Evolutionary conservation across 2,797 vertebrate genomes (phyloP), one percentile per base, ranked within the genome.

Genomic region (Rhincodon typus): DNA sequence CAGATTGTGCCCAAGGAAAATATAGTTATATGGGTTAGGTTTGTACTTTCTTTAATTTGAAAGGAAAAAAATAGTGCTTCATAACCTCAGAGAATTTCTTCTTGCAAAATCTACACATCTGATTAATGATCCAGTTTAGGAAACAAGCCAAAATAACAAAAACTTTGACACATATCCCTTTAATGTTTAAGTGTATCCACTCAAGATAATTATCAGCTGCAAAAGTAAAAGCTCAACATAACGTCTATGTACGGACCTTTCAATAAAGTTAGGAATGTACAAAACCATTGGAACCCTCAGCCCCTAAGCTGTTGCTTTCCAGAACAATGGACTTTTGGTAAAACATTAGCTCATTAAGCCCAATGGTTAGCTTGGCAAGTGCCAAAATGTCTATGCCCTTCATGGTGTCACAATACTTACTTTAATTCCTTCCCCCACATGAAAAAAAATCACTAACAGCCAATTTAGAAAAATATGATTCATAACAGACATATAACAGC

Each of bases 241-340:
- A 87, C 50, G 12, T 42, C 67, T 46, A 74, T 74, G 70, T 53
- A 74, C 69, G 34, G 46, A 77, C n/a, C 72, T 34, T 95, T 95
- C 94, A 57, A 10, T 50, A 95, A 95, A 95, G 69, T 95, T 77
- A 95, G 94, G 27, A 95, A 95, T 42, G 42, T 93, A 57, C 46
- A 77, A 53, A 77, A 77, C 74, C 69, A 27, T 27, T 94, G 69
- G 50, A 74, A 72, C 94, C 69, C 69, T 94, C 42, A 94, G 69
- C 42, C 70, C 25, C 70, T 57, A 95, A 95, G 72, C 30, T 94
- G 70, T 57, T 95, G 94, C 70, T 74, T 95, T 74, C 46, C 70
- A 77, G 72, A 95, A 77, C 94, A 95, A 95, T 95, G 27, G 94
- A 70, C 69, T 95, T 95, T 95, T 95, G 72, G 72, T 74, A 77